Percentiles rank a stretch among this genome's conserved stretches.
phyloP scores from a whole-genome alignment of 1,140 invertebrate species.

The Diachasmimorpha longicaudata region DNA sequence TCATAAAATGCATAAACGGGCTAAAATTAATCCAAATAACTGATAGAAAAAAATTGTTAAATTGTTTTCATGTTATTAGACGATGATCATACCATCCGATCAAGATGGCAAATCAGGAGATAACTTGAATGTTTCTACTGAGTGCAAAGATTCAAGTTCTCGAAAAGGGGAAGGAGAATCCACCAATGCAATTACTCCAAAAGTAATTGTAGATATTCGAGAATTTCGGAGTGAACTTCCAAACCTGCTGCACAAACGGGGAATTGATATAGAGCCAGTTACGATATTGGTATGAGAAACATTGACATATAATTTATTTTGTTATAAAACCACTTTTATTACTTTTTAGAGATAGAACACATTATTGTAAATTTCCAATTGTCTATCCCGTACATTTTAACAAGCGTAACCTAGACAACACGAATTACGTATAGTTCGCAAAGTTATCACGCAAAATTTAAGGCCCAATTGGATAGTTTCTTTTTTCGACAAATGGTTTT shows the following conservation, averaged over 20 bases:
- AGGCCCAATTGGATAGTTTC: too few relatives aligned
- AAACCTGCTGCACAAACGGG: slow-evolving; percentile 88
- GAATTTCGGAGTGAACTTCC: slow-evolving; percentile 98
- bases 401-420: too few relatives aligned
- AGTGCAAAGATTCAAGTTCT: slow-evolving; percentile 62
- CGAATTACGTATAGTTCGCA: too few relatives aligned
- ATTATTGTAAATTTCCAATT: too few relatives aligned
- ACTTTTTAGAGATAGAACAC: too few relatives aligned
- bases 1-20: too few relatives aligned
- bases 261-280: slow-evolving; percentile 92
- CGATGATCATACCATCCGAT: slow-evolving; percentile 90
- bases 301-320: too few relatives aligned
- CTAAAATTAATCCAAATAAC: too few relatives aligned
- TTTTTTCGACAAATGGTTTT: too few relatives aligned
- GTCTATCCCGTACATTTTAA: too few relatives aligned
- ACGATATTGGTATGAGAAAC: slow-evolving; percentile 75
- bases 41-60: not conserved
- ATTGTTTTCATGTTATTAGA: slow-evolving; percentile 61
- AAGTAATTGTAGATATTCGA: slow-evolving; percentile 95
- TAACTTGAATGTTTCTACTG: slow-evolving; percentile 64
- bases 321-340: too few relatives aligned
- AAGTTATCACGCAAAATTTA: too few relatives aligned
- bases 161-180: slow-evolving; percentile 69
- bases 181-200: slow-evolving; percentile 54
- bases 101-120: slow-evolving; percentile 85